Evolutionary conservation across 1,140 invertebrate species (phyloP), one percentile per base, ranked within the genome.

Genomic region (Calliphora vicina): DNA sequence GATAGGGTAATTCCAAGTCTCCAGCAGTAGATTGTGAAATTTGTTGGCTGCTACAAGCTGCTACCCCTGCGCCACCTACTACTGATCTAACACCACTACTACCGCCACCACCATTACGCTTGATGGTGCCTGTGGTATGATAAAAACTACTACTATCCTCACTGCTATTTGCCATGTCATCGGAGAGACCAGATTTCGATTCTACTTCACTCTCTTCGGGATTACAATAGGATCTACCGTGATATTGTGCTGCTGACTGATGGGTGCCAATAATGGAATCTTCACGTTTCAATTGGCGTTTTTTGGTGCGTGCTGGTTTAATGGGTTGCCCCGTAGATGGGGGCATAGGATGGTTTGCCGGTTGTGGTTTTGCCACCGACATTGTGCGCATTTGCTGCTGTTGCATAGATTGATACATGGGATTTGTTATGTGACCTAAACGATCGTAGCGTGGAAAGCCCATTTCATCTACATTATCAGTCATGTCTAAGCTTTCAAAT

Each of bases 391-490:
- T 35, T 23, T 27, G 72, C 72, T 29, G 72, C 67, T 71, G 67
- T 29, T 15, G 27, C 26, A 80, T 73, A 57, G 78, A 45, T 80
- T 83, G 83, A 72, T 90, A 90, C 85, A 90, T 89, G 20, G 88
- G 88, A 84, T 90, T 91, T 25, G 90, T 90, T 8, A 90, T 90
- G 73, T 93, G 92, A 50, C 92, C 91, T 29, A 93, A 85, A 45
- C 93, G 91, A 87, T 93, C 92, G 72, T 93, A 93, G 20, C 92
- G 88, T 15, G 93, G 93, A 84, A 93, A 93, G 15, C 93, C 93
- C 92, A 93, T 93, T 88, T 93, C 93, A 84, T 93, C 93, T 81
- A 93, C 93, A 86, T 93, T 93, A 84, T 92, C 92, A 9, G 92
- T 92, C 86, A 92, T 93, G 35, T 93, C 93, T 45, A 93, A 91